Base-by-base conservation (phyloP, 2,113 vertebrate genomes). In the Spermophilus dauricus region DNA sequence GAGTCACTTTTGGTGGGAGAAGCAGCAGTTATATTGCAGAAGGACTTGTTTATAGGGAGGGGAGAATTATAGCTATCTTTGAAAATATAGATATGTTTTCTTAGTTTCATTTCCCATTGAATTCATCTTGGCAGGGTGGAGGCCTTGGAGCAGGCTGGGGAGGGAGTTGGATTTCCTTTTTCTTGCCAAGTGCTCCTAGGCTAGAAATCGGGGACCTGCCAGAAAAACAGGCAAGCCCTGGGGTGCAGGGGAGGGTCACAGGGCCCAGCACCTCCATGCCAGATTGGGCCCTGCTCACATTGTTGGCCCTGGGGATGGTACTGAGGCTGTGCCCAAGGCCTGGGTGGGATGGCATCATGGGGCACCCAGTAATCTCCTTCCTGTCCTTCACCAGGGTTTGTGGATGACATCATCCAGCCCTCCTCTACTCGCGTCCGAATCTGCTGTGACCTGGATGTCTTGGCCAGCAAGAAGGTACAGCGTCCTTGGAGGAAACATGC, bases 401-500 rank as follows among this genome's bases (percentile, higher is more conserved):
- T 99, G 77, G 99, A 99, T 93, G 99, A 99, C 97, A 99, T 99
- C 94, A 99, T 99, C 42, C 99, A 99, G 86, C 99, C 99, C 8
- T 99, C 99, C 0, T 99, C 97, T 69, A 99, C 99, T n/a, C 99
- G 99, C 6, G 94, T 72, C 96, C 99, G 98, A 94, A 99, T 99
- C 98, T 99, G 99, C 98, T 95, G 97, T 17, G 99, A 99, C 97
- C 97, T 99, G 32, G 99, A 99, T 3, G 99, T 99, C 69, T 98
- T 99, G 96, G 98, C 99, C 61, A 99, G 99, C 96, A 99, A 99
- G 98, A 99, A 98, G 89, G 99, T 99, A 97, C 97, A 98, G 69
- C 99, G 99, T 96, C 99, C 99, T 69, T 99, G 99, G 99, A 99
- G 99, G 98, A 99, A 99, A 97, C 99, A 99, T 1, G 99, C 99